Conservation (phyloP, 2,113 vertebrate genomes). For the Pterocles orientalis region DNA sequence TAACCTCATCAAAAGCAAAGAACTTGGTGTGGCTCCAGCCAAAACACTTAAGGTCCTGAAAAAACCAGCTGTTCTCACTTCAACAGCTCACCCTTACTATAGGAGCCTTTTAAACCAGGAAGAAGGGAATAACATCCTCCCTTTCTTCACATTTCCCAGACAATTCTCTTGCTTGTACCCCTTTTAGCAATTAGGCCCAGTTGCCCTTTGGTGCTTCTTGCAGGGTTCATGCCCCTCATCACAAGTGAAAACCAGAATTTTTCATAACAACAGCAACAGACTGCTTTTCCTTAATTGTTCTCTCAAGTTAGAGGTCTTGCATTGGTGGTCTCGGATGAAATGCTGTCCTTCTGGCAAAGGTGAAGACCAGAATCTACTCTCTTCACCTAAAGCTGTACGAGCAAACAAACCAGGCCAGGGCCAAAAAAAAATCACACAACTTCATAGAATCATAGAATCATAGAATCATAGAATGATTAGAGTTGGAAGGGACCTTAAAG, state of each 20-base stretch:
- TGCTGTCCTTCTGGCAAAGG: neutral
- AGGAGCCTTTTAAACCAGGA: neutral
- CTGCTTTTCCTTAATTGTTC: neutral
- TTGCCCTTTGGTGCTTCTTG: neutral
- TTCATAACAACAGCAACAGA: neutral
- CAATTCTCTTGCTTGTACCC: neutral
- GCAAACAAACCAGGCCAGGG: neutral
- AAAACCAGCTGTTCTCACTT: neutral
- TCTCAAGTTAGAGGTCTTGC: neutral
- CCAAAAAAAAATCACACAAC: neutral
- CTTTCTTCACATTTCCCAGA: neutral
- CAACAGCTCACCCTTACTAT: neutral
- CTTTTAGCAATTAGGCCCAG: neutral
- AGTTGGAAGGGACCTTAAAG: too few species aligned
- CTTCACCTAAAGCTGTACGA: neutral
- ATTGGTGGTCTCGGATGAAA: neutral
- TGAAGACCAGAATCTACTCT: neutral
- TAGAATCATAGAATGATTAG: too few species aligned
- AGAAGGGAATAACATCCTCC: neutral
- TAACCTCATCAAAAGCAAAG: neutral
- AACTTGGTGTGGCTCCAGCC: neutral
- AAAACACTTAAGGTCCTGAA: neutral
- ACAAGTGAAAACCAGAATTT: neutral
- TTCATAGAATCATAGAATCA: too few species aligned
- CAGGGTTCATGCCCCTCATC: accelerated